These are phyloP conservation scores for Lophius piscatorius DNA, from an alignment of 2,113 vertebrate genomes.

Conservation along the genomic window DNA sequence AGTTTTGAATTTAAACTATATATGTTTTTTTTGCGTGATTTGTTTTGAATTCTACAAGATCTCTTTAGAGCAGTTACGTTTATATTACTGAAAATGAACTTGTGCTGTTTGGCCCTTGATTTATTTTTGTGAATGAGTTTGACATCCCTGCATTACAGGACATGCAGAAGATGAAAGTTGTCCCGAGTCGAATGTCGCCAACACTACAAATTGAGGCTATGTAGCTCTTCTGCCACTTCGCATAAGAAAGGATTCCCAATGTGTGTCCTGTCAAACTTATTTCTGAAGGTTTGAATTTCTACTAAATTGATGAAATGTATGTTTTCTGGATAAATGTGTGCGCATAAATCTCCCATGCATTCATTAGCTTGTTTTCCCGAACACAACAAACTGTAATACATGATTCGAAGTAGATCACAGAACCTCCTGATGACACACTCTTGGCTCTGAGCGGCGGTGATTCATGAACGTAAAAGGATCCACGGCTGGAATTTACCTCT, in stretches of 20 bases:
- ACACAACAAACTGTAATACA: background rate
- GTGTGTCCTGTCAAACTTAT: background rate
- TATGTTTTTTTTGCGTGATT: too few species aligned
- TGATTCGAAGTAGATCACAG: conserved; percentile 9
- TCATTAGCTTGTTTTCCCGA: background rate
- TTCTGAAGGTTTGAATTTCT: background rate
- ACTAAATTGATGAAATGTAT: background rate
- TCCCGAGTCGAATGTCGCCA: too few species aligned
- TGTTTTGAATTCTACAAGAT: too few species aligned
- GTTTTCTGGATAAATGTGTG: background rate
- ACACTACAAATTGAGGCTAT: too few species aligned
- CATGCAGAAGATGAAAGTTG: too few species aligned
- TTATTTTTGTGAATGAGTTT: too few species aligned
- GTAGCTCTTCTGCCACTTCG: background rate
- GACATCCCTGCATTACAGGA: too few species aligned
- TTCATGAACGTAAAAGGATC: conserved; percentile 21
- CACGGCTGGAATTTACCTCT: conserved; percentile 32
- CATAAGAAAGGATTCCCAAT: background rate
- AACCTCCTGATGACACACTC: conserved; percentile 2
- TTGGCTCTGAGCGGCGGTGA: conserved; percentile 7
- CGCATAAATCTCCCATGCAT: background rate
- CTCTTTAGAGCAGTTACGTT: too few species aligned
- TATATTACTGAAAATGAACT: too few species aligned
- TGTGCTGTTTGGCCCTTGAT: too few species aligned
- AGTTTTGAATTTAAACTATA: too few species aligned